Conservation (phyloP, 2,113 vertebrate species). For the Mixornis gularis region DNA sequence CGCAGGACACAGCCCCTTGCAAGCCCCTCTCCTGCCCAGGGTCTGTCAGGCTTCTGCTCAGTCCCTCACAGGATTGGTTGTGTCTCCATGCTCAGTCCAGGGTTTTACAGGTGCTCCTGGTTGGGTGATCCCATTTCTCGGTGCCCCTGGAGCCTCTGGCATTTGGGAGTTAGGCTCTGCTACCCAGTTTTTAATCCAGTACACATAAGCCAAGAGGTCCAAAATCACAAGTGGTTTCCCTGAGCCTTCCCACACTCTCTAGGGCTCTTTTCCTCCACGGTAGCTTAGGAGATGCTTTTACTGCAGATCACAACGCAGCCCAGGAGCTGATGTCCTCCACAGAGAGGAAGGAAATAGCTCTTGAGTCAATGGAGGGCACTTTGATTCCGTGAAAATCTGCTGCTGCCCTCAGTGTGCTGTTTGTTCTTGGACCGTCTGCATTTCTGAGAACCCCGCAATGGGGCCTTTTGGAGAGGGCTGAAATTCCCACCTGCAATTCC, state of each 20-base stretch:
- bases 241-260: background rate
- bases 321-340: background rate
- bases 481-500: background rate
- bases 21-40: background rate
- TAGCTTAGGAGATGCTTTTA: background rate
- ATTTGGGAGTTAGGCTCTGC: background rate
- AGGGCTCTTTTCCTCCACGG: background rate
- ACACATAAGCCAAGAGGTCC: background rate
- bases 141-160: background rate
- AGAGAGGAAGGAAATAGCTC: background rate
- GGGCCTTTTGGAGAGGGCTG: background rate
- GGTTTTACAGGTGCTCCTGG: background rate
- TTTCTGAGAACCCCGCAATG: background rate
- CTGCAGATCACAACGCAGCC: background rate
- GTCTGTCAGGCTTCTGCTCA: fast-evolving
- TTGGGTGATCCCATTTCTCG: background rate
- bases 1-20: fast-evolving
- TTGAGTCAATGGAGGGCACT: background rate
- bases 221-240: background rate
- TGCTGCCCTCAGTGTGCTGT: background rate
- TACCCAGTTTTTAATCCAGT: background rate
- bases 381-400: background rate
- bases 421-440: background rate
- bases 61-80: background rate
- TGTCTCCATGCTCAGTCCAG: background rate